Evolutionary conservation across 2,797 vertebrate species (phyloP).

Genomic region (Oophaga sylvatica): DNA sequence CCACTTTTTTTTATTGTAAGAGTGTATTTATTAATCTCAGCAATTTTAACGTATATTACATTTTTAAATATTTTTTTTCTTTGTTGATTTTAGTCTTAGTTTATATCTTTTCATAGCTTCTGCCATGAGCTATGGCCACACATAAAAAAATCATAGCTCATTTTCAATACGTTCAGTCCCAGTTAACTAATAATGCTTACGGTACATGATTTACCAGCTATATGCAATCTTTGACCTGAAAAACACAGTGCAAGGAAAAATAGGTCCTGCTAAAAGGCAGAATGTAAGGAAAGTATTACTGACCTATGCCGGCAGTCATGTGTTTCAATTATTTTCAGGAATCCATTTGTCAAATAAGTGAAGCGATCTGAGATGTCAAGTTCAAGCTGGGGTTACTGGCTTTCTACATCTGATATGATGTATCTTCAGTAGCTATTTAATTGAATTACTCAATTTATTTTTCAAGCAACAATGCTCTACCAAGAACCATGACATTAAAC

Average conservation of each 20-base stretch:
- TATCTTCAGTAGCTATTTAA: constrained; percentile 98
- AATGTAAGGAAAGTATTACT: constrained; percentile 91
- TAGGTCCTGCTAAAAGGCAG: constrained; percentile 94
- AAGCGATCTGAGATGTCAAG: constrained; percentile 88
- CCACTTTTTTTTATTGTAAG: too few species aligned
- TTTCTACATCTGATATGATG: constrained; percentile 98
- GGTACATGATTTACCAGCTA: constrained; percentile 91
- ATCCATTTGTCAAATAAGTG: constrained; percentile 97
- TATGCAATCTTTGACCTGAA: constrained; percentile 91
- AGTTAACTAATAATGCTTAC: constrained; percentile 89
- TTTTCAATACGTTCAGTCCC: constrained; percentile 82
- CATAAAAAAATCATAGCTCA: constrained; percentile 67
- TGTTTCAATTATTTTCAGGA: constrained; percentile 99
- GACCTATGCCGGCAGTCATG: constrained; percentile 98
- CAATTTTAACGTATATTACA: background rate
- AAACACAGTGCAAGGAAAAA: constrained; percentile 88
- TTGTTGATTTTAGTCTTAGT: too few species aligned
- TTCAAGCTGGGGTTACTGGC: constrained; percentile 98
- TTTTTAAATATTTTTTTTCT: background rate
- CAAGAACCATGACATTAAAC: constrained; percentile 93
- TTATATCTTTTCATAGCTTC: background rate
- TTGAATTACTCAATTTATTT: constrained; percentile 99
- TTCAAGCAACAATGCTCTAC: constrained; percentile 98
- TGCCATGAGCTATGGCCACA: background rate
- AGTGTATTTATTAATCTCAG: background rate